phyloP scores from a whole-genome alignment of 2,797 vertebrate species.

The Odontamblyopus lacepedii region DNA sequence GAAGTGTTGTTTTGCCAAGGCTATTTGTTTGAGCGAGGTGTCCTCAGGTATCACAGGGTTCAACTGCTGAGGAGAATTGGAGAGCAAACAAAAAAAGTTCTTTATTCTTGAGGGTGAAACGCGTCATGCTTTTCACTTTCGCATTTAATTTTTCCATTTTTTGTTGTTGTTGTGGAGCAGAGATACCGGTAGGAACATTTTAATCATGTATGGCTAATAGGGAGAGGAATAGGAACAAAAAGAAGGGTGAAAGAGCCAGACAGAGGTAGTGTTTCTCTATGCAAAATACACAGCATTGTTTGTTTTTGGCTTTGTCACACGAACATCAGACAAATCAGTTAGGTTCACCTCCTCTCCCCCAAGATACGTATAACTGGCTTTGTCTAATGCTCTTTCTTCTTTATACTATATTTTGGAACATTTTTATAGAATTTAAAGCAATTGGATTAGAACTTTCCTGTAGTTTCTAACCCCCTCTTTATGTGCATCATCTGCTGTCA shows the following conservation, averaged over 20 bases:
- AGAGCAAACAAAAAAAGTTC: conserved; percentile 61
- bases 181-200: conserved; percentile 76
- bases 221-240: conserved; percentile 64
- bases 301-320: conserved; percentile 63
- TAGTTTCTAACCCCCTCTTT: background rate
- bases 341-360: conserved; percentile 51
- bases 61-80: conserved; percentile 61
- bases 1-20: conserved; percentile 76
- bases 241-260: conserved; percentile 67
- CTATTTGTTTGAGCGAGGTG: conserved; percentile 70
- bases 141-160: conserved; percentile 61
- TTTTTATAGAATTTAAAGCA: background rate
- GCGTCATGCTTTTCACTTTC: conserved; percentile 75
- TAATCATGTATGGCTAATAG: conserved; percentile 82
- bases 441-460: background rate
- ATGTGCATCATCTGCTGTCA: background rate
- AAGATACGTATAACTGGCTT: conserved; percentile 51
- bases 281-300: conserved; percentile 68
- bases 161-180: conserved; percentile 55
- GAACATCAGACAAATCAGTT: conserved; percentile 61
- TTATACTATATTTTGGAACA: conserved; percentile 26
- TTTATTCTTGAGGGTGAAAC: conserved; percentile 77
- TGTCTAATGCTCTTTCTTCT: conserved; percentile 49
- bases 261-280: conserved; percentile 69
- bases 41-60: conserved; percentile 70